Conservation (phyloP, 2,888 invertebrate genomes). For the Anodontia alba region DNA sequence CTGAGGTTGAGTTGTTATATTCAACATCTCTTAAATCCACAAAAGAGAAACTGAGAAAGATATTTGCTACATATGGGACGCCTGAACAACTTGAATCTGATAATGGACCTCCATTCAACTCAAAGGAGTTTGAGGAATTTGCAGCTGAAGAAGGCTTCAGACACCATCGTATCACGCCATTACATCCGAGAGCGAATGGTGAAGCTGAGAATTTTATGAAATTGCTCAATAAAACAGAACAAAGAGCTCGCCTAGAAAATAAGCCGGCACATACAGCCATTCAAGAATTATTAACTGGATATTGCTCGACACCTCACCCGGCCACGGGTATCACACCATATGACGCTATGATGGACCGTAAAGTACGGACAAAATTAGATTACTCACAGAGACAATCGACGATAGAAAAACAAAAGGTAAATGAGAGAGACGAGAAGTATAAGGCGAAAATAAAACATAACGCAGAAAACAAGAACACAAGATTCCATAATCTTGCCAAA, state of each 20-base stretch:
- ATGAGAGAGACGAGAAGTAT: constrained; percentile 10
- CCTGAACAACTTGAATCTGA: no score
- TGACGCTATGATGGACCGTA: no score
- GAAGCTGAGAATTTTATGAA: no score
- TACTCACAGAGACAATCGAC: neutral
- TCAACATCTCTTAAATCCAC: constrained; percentile 6
- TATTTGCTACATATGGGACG: no score
- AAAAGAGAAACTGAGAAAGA: constrained; percentile 16
- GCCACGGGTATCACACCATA: constrained; percentile 9
- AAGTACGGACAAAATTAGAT: neutral
- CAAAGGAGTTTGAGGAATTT: constrained; percentile 4
- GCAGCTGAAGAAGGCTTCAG: no score
- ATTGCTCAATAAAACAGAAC: constrained; percentile 4
- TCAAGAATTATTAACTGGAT: neutral
- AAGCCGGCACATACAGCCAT: neutral
- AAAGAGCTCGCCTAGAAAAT: constrained; percentile 7
- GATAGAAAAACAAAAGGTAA: neutral
- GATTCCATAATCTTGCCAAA: neutral
- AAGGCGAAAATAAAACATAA: constrained; percentile 1
- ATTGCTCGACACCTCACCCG: constrained; percentile 6
- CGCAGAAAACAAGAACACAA: constrained; percentile 14
- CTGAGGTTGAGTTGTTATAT: neutral
- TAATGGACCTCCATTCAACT: no score
- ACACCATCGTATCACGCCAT: no score
- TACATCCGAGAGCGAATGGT: no score